Base-by-base conservation (phyloP, 2,797 vertebrate genomes). In the Trachurus trachurus region DNA sequence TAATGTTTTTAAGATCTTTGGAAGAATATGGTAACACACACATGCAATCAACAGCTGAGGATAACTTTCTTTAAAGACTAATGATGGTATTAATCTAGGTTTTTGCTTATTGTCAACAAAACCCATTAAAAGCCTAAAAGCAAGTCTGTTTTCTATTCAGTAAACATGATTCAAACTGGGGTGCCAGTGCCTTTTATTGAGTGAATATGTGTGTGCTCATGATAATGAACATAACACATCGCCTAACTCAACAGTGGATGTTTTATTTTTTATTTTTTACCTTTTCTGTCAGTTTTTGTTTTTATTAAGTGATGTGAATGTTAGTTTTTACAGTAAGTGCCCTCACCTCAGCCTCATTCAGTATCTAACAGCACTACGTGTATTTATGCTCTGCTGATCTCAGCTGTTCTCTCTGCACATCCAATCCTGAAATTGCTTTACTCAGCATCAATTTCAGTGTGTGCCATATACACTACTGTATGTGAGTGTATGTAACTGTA, bases 361-460 rank as follows among this genome's bases (percentile, higher is more conserved):
- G 12, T 12, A 31, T 58, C 22, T 42, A 66, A 56, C 17, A 53
- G 17, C 31, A 68, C 11, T 5, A 26, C 21, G n/a, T 52, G n/a
- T 22, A 12, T 52, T 21, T 52, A 21, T 50, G 11, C 12, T 3
- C 6, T 5, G 71, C 74, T 78, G 71, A 75, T 15, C 63, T 76
- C 77, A 77, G 77, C 64, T 61, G 21, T 62, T 73, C 50, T 53
- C 45, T 82, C 34, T n/a, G 26, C 22, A 53, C 12, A 26, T 26
- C 15, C 22, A 26, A 7, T 53, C 42, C 26, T 50, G 39, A 76
- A 54, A 76, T 64, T 57, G 61, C 71, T 49, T 70, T 16, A 26
- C 47, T 80, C 65, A 70, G 76, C 79, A 66, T 81, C 50, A 4
- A 29, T 44, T 16, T 59, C 64, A 42, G 31, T 66, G 62, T 64